These are phyloP conservation scores for Xenops minutus DNA, from an alignment of 2,797 vertebrate species.

Conservation along the genomic window DNA sequence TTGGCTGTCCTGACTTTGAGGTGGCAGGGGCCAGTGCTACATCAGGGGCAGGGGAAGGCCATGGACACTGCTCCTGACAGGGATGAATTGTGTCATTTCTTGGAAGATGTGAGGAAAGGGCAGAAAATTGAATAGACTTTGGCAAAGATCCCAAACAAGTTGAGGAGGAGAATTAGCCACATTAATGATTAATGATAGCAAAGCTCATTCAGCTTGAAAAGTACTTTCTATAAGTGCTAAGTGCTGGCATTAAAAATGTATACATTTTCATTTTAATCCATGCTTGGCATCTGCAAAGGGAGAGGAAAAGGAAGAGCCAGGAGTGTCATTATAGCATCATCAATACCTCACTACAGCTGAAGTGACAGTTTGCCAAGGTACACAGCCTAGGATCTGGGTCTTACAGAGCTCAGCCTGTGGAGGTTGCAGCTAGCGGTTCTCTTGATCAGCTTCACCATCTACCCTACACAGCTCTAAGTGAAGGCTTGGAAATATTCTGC, in stretches of 20 bases:
- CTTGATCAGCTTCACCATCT: background rate
- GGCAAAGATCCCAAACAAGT: background rate
- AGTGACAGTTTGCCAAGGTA: background rate
- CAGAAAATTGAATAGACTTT: background rate
- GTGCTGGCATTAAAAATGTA: constrained; percentile 60
- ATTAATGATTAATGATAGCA: constrained; percentile 52
- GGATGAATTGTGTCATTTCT: background rate
- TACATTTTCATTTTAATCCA: constrained; percentile 14
- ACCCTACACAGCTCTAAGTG: background rate
- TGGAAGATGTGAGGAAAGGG: background rate
- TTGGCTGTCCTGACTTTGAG: background rate
- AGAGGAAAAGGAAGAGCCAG: background rate
- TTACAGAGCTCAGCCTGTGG: background rate
- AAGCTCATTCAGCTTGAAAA: constrained; percentile 35
- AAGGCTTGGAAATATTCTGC: background rate
- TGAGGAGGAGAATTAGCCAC: background rate
- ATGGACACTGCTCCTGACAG: background rate
- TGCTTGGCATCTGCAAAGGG: background rate
- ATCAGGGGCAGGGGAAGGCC: background rate
- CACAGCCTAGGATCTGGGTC: background rate
- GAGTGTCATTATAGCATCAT: background rate
- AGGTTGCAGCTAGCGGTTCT: background rate
- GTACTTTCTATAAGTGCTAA: constrained; percentile 34
- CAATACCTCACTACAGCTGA: background rate
- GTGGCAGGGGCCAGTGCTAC: background rate